Evolutionary conservation across 1,140 invertebrate species (phyloP).

Genomic region (Phthorimaea operculella): DNA sequence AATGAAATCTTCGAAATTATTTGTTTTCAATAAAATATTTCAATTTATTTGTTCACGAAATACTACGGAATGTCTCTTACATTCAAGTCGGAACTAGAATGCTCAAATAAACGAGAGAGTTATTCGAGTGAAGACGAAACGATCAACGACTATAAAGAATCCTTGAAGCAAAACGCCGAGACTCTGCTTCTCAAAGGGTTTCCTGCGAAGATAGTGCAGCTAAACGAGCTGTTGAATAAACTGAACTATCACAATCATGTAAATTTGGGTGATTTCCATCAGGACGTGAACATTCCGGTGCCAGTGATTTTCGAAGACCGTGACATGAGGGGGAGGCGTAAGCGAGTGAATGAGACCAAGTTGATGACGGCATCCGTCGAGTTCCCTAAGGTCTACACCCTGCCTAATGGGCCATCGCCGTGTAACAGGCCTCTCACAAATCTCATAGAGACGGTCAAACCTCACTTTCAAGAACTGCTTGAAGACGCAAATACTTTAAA

Average conservation of each 20-base stretch:
- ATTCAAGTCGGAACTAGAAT: no score
- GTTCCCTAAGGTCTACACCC: neutral
- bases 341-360: neutral
- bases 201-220: neutral
- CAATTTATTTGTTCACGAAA: no score
- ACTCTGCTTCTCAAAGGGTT: neutral
- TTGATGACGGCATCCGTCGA: neutral
- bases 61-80: no score
- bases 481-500: neutral
- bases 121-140: neutral
- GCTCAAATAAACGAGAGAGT: no score
- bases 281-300: constrained; percentile 2
- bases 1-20: no score
- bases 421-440: neutral
- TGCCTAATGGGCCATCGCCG: neutral
- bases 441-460: neutral
- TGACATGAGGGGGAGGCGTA: neutral
- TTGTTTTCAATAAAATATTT: no score
- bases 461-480: neutral
- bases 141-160: neutral
- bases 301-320: neutral
- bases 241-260: neutral
- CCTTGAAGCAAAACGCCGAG: neutral
- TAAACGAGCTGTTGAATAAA: neutral
- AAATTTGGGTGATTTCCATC: neutral